These are phyloP conservation scores for Pseudomyrmex pallidus DNA, from an alignment of 1,140 invertebrate species.

Conservation along the genomic window DNA sequence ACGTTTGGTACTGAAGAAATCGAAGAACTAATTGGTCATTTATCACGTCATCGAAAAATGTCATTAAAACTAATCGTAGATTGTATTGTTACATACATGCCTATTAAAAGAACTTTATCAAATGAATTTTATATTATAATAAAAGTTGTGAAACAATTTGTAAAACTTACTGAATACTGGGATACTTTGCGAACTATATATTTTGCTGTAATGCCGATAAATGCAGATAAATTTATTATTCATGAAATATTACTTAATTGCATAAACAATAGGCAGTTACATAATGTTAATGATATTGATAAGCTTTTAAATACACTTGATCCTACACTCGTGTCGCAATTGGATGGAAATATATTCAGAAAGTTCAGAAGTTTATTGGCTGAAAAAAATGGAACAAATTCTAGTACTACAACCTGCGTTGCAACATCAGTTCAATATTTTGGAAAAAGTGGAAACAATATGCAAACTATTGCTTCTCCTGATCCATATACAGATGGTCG, in stretches of 20 bases:
- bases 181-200: constrained; percentile 3
- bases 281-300: constrained; percentile 49
- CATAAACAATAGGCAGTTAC: background rate
- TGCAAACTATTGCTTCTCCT: constrained; percentile 16
- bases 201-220: background rate
- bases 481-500: background rate
- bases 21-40: background rate
- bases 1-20: too few relatives aligned
- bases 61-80: too few relatives aligned
- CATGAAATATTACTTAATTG: constrained; percentile 41
- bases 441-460: background rate
- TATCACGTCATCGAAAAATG: background rate
- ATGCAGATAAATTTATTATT: background rate
- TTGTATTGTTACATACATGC: too few relatives aligned
- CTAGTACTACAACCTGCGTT: background rate
- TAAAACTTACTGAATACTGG: constrained; percentile 47
- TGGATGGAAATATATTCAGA: constrained; percentile 16
- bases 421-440: too few relatives aligned
- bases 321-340: background rate
- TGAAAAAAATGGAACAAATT: background rate
- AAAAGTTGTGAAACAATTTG: background rate
- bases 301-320: constrained; percentile 27
- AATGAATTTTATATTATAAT: background rate
- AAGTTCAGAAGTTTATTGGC: constrained; percentile 31
- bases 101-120: background rate